Percentiles rank a stretch among this genome's conserved stretches.
phyloP scores from a whole-genome alignment of 1,140 invertebrate genomes.

The Drosophila novamexicana region DNA sequence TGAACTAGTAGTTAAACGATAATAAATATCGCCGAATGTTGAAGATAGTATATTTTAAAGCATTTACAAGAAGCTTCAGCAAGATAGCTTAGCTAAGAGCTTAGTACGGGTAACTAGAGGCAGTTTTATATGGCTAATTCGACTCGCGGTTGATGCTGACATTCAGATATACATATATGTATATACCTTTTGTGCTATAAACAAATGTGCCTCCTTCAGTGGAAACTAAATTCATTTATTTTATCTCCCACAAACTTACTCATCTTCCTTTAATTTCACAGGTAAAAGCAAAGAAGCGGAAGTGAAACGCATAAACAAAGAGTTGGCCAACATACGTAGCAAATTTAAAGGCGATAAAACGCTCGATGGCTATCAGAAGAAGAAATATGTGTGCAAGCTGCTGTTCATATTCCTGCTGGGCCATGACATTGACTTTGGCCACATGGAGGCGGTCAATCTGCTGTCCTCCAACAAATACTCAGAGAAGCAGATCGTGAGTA shows the following conservation, averaged over 20 bases:
- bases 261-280: slow-evolving; percentile 82
- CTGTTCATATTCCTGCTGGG: slow-evolving; percentile 99
- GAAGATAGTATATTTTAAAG: background rate
- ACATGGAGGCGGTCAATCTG: slow-evolving; percentile 99
- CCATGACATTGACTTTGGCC: slow-evolving; percentile 99
- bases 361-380: slow-evolving; percentile 99
- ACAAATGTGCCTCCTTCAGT: too few relatives aligned
- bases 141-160: too few relatives aligned
- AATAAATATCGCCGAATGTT: too few relatives aligned
- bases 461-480: slow-evolving; percentile 99
- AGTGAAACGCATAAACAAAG: slow-evolving; percentile 99
- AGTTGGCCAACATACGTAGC: slow-evolving; percentile 99
- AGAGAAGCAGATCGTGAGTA: slow-evolving; percentile 99
- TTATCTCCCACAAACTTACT: background rate
- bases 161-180: background rate
- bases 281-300: slow-evolving; percentile 99
- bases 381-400: slow-evolving; percentile 99
- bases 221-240: background rate
- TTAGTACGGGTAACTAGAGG: background rate
- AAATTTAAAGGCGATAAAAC: slow-evolving; percentile 99
- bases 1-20: too few relatives aligned
- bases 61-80: background rate
- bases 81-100: background rate
- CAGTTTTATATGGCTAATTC: background rate
- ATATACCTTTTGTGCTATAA: background rate